A percentile compares a stretch with the other conserved stretches of the same genome.
Evolutionary conservation across 2,113 vertebrate genomes (phyloP).

Genomic region (Pterocles burchelli): DNA sequence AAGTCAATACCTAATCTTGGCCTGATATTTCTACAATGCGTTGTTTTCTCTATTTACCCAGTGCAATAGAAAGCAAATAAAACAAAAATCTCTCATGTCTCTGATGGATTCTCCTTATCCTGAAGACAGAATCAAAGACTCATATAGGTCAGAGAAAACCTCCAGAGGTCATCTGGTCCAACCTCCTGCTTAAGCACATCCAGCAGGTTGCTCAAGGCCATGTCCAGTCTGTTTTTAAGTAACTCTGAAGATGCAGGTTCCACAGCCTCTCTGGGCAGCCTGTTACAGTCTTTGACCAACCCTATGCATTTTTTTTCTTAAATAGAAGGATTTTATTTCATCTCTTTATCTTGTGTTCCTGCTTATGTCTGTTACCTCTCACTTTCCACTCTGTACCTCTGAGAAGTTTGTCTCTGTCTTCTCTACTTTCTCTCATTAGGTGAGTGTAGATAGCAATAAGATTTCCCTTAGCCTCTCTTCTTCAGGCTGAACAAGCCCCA

Average conservation of each 20-base stretch:
- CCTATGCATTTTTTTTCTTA: neutral
- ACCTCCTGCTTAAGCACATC: neutral
- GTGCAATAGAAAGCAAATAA: neutral
- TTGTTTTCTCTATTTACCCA: neutral
- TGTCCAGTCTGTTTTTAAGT: neutral
- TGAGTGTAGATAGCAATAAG: neutral
- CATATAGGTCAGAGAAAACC: neutral
- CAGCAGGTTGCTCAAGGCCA: neutral
- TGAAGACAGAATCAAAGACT: neutral
- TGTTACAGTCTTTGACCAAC: neutral
- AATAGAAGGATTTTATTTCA: neutral
- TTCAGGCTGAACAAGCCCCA: neutral
- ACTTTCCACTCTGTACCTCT: neutral
- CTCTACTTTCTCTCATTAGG: neutral
- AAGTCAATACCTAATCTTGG: neutral
- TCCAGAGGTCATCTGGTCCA: neutral
- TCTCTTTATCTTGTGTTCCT: neutral
- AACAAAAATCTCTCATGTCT: neutral
- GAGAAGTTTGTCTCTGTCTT: neutral
- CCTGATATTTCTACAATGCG: neutral
- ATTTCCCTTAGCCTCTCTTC: neutral
- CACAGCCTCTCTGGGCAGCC: neutral
- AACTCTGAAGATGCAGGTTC: neutral
- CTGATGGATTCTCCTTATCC: neutral
- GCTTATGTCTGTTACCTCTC: neutral